Base-by-base conservation (phyloP, 2,888 invertebrate species). In the Drosophila mimica region DNA sequence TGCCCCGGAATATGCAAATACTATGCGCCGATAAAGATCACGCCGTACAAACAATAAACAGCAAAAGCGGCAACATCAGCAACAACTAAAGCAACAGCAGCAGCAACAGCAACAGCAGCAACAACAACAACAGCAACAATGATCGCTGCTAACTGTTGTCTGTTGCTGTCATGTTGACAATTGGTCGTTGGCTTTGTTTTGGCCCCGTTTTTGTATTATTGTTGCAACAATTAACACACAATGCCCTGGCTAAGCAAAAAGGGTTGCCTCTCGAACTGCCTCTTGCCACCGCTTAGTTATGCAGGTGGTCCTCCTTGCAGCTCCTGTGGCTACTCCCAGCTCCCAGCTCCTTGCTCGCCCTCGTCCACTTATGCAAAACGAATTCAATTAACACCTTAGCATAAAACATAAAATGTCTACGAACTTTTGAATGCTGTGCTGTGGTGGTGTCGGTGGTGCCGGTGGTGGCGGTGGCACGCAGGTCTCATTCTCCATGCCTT, bases 371-470 rank as follows among this genome's bases (percentile, higher is more conserved):
- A 93, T 92, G 92, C 93, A 93, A 92, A 93, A 91, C 91, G 92
- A 92, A 92, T 92, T 93, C 93, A 92, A 93, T 92, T 92, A 93
- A 93, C 92, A 92, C 92, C 92, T 92, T 74, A 64, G 83, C 82
- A 71, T 78, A 80, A 88, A 83, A 81, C 79, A 81, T 76, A 71
- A 74, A 70, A 56, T 72, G 80, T 70, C 64, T 73, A 73, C 66
- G 51, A 56, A 60, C 63, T 75, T 51, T 51, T 49, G 77, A 59
- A 76, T 76, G 76, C 64, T 76, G 76, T 67, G 62, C 46, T 38
- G 38, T n/a, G n/a, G 46, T 25, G 46, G 20, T 15, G 8, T 28
- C 49, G 66, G 66, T 52, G 52, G 65, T 64, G 68, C 62, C 80
- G 64, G 67, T 70, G 40, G 65, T 64, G 66, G 64, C 80, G 57